These are phyloP conservation scores for Lasaia peninsularis DNA, from an alignment of 1,140 invertebrate genomes.

Conservation along the genomic window DNA sequence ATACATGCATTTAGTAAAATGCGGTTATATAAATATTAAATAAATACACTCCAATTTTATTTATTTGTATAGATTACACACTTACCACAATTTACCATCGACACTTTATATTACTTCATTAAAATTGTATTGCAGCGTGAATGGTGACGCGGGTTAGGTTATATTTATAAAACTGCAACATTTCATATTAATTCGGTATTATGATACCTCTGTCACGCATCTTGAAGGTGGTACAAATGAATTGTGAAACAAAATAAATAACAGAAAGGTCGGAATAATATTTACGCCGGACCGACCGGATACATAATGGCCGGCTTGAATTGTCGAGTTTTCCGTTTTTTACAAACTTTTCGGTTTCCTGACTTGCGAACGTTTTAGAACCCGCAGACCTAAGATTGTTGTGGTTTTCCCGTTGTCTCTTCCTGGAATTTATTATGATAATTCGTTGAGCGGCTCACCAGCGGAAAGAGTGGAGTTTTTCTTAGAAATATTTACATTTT, in stretches of 20 bases:
- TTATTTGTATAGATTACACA: no score
- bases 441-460: background rate
- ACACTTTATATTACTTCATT: no score
- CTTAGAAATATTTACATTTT: slow-evolving; percentile 5
- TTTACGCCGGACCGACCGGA: slow-evolving; percentile 1
- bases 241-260: slow-evolving; percentile 1
- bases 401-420: slow-evolving; percentile 7
- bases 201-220: background rate
- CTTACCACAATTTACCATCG: no score
- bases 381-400: slow-evolving; percentile 5
- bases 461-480: background rate
- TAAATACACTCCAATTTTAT: no score
- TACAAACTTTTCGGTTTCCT: slow-evolving; percentile 7
- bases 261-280: slow-evolving; percentile 7
- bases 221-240: background rate
- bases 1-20: no score
- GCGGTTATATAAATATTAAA: no score
- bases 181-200: background rate
- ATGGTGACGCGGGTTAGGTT: no score
- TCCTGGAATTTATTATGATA: slow-evolving; percentile 7
- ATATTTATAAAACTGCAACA: no score
- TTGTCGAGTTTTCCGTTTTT: background rate
- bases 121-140: no score
- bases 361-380: slow-evolving; percentile 4
- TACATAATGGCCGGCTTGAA: slow-evolving; percentile 7